Percentiles rank a stretch among this genome's conserved stretches.
Conservation (phyloP, 2,797 vertebrate species). For the Karalla daura region DNA sequence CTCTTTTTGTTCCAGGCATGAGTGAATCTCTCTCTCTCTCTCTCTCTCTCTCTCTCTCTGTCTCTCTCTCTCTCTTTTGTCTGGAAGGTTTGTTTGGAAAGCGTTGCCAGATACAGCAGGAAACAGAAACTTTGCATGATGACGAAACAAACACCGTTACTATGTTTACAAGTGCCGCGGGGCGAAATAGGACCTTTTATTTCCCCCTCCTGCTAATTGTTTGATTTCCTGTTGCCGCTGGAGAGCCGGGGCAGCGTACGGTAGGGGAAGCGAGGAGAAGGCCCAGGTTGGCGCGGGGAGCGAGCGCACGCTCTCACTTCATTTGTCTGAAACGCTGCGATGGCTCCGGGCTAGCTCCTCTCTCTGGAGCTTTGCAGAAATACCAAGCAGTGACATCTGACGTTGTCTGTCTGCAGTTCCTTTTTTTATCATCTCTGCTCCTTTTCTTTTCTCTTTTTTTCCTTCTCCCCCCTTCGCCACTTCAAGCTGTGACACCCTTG, state of each 20-base stretch:
- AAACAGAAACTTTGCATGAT: conserved; percentile 66
- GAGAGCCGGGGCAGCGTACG: conserved; percentile 75
- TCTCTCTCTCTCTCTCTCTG: too few relatives aligned
- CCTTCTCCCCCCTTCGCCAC: conserved; percentile 27
- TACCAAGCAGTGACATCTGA: conserved; percentile 83
- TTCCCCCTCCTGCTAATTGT: conserved; percentile 87
- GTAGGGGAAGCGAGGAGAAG: conserved; percentile 62
- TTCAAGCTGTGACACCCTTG: conserved; percentile 67
- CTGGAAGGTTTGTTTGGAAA: conserved; percentile 15
- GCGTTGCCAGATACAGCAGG: conserved; percentile 32
- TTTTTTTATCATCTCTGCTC: conserved; percentile 53
- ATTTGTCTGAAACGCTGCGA: conserved; percentile 76
- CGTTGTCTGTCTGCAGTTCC: conserved; percentile 74
- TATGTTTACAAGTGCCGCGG: conserved; percentile 81
- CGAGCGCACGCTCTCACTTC: conserved; percentile 66
- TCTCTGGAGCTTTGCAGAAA: conserved; percentile 85
- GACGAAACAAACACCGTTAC: conserved; percentile 68
- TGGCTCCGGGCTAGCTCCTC: conserved; percentile 80
- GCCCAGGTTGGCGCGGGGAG: conserved; percentile 74
- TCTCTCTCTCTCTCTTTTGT: conserved; percentile 17
- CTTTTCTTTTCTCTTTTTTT: conserved; percentile 51
- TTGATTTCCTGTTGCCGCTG: conserved; percentile 85
- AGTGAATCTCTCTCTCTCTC: too few relatives aligned
- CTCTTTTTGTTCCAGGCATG: neutral
- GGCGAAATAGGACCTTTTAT: conserved; percentile 82